Base-by-base conservation (phyloP, 2,113 vertebrate genomes). In the Antigone vipio region DNA sequence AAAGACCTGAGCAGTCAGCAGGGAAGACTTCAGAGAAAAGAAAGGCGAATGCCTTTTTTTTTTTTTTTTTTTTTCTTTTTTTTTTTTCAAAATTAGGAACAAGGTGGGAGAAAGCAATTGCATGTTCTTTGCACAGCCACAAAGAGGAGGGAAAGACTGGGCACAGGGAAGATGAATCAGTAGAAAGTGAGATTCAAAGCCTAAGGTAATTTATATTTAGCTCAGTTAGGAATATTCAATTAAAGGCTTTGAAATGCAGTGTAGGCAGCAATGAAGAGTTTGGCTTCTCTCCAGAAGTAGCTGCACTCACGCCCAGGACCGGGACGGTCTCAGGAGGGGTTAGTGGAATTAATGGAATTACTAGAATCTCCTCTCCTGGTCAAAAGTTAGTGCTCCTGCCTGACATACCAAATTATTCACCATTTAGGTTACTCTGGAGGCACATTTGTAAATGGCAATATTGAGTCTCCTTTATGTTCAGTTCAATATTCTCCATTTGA, bases 401-500 rank as follows among this genome's bases (percentile, higher is more conserved):
- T 75, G 62, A 95, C 30, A 42, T 76, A 89, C 27, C 45, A 85
- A 96, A 96, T 96, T 89, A 96, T 82, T 89, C 78, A 89, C 53
- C 59, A 87, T 94, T 96, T 92, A 96, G 27, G 49, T 85, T 67
- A 85, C 96, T 76, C 93, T 69, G 52, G 95, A 95, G 95, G 71
- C 74, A 69, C 87, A 85, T 91, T 89, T 83, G 77, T 82, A 96
- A 96, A 93, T 50, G 89, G 90, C 74, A 96, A 95, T 89, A 93
- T 89, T 92, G 78, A 93, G 71, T 38, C 74, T 92, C 71, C 71
- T 92, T 95, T 93, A 96, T 85, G 58, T 88, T 94, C 92, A 79
- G 66, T 79, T 96, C 94, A 94, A 88, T 96, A 96, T 93, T 94
- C 71, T 95, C 71, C 89, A 92, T 89, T 69, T 93, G 85, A 92